Percentiles rank a stretch among this genome's conserved stretches.
phyloP scores from a whole-genome alignment of 2,888 invertebrate genomes.

The Leptodirus hochenwartii region DNA sequence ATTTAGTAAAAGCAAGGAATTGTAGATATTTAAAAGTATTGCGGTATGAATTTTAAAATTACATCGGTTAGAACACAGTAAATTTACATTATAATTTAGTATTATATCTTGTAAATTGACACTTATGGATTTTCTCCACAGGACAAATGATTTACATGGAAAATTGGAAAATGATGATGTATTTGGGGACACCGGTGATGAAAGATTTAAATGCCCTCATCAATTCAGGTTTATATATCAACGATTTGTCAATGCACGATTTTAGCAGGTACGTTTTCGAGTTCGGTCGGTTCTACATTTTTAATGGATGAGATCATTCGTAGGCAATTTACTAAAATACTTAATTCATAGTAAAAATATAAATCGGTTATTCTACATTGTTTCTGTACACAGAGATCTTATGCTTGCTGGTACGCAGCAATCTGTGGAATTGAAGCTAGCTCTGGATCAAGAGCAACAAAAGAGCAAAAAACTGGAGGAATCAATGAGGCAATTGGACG shows the following conservation, averaged over 20 bases:
- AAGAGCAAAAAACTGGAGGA: slow-evolving; percentile 93
- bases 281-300: slow-evolving; percentile 2
- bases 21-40: no score
- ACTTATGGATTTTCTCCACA: slow-evolving; percentile 25
- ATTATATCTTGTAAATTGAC: no score
- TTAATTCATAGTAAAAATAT: neutral
- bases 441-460: slow-evolving; percentile 89
- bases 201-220: slow-evolving; percentile 84
- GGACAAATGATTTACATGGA: slow-evolving; percentile 99
- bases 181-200: slow-evolving; percentile 91
- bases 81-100: no score
- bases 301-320: neutral
- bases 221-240: slow-evolving; percentile 86
- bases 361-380: neutral
- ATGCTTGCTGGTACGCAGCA: slow-evolving; percentile 96
- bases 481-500: slow-evolving; percentile 88
- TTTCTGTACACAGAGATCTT: slow-evolving; percentile 48
- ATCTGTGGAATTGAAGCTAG: slow-evolving; percentile 87
- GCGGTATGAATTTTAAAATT: no score
- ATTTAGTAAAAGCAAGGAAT: no score
- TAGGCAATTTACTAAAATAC: neutral
- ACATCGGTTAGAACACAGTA: no score
- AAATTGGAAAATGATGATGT: slow-evolving; percentile 96
- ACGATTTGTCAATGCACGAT: slow-evolving; percentile 98
- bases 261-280: slow-evolving; percentile 61